Evolutionary conservation across 2,113 vertebrate species (phyloP), one percentile per base, ranked within the genome.

Genomic region (Podiceps cristatus): DNA sequence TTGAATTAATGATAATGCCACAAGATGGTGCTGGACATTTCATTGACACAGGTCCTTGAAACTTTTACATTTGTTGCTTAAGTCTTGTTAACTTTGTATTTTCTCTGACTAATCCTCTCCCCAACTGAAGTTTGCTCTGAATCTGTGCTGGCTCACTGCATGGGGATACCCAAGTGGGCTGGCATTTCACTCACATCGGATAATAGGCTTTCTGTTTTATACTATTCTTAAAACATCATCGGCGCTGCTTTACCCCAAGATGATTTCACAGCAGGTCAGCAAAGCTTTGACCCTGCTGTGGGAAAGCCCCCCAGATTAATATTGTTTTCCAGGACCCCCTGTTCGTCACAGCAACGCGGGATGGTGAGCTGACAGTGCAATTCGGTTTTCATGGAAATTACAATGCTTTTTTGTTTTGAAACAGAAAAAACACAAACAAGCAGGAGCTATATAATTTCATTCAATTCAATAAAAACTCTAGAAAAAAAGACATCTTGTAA

Each of bases 11-110:
- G 24, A 20, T 53, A 84, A 58, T 88, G 53, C 78, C 97, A 98
- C 93, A 96, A 97, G 94, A 94, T 96, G 93, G 93, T 94, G 80
- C 80, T 55, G 94, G 74, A 86, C 60, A 35, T 93, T 80, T 95
- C 28, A 55, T 16, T 49, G 59, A 60, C 24, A 50, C 58, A 33
- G 15, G 13, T n/a, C 88, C 79, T 88, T 78, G 67, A 68, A 85
- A 62, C 10, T 45, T 85, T 89, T 37, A 5, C 18, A 7, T 53
- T 71, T 78, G 25, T 29, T 78, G n/a, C 42, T 63, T 44, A 40
- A n/a, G 73, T 84, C 29, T 29, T 63, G 5, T 44, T 53, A 66
- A 35, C 18, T 89, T 80, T 80, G 8, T 75, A 8, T 60, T 45
- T 89, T 66, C 56, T 45, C 62, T 42, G 27, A 37, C 40, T 52